Conservation (phyloP, 2,797 vertebrate species). For the Lagocephalus sceleratus region DNA sequence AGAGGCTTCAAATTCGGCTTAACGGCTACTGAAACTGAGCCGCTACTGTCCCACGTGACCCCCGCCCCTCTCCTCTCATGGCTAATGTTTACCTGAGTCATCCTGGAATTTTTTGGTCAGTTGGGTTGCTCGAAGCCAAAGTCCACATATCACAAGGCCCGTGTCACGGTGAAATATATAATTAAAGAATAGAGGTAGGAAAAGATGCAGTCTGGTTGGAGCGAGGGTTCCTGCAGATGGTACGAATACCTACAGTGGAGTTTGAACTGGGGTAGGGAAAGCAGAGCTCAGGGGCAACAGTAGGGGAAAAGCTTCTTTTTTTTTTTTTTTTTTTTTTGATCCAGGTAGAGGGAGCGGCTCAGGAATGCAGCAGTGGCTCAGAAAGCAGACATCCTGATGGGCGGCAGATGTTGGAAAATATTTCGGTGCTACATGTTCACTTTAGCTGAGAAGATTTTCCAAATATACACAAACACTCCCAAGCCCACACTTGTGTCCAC, state of each 20-base stretch:
- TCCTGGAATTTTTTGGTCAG: not conserved
- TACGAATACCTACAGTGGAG: slow-evolving; percentile 37
- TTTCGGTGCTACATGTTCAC: slow-evolving; percentile 78
- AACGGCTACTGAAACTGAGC: slow-evolving; percentile 26
- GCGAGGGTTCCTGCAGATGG: slow-evolving; percentile 29
- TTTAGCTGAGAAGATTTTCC: slow-evolving; percentile 69
- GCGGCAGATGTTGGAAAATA: slow-evolving; percentile 85
- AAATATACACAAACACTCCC: slow-evolving; percentile 71
- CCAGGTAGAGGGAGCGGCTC: slow-evolving; percentile 81
- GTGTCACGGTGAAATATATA: slow-evolving; percentile 9
- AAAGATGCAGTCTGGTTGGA: slow-evolving; percentile 13
- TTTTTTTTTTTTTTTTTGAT: slow-evolving; percentile 70
- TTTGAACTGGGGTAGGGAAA: slow-evolving; percentile 40
- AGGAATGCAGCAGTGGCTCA: slow-evolving; percentile 80
- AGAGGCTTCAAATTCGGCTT: slow-evolving; percentile 24
- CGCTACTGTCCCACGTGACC: slow-evolving; percentile 18
- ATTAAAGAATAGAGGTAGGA: slow-evolving; percentile 23
- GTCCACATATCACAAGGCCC: not conserved
- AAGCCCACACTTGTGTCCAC: slow-evolving; percentile 41
- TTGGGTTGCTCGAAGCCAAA: slow-evolving; percentile 4
- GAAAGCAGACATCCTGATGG: slow-evolving; percentile 81
- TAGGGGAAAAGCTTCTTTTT: slow-evolving; percentile 60
- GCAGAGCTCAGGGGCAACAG: slow-evolving; percentile 59
- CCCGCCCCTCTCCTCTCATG: slow-evolving; percentile 1
- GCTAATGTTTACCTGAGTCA: slow-evolving; percentile 20